Evolutionary conservation across 2,888 invertebrate species (phyloP), one percentile per base, ranked within the genome.

Genomic region (Chalcosyrphus nemorum): DNA sequence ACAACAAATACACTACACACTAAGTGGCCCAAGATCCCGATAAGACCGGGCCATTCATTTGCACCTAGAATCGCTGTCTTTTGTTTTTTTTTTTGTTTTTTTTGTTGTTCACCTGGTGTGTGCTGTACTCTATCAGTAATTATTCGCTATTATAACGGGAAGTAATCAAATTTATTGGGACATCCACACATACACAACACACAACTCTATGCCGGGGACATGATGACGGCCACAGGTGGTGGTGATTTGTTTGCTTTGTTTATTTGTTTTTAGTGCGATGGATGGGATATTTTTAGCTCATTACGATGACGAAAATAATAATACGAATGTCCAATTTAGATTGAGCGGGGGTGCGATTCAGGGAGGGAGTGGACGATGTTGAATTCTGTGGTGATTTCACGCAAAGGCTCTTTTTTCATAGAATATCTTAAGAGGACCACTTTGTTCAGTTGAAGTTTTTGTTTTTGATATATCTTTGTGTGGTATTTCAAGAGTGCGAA

Each of bases 91-190:
- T n/a, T n/a, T n/a, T n/a, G n/a, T n/a, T n/a, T n/a, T n/a, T n/a
- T 68, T 50, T 54, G 52, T 77, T 65, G 52, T 77, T 72, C 52
- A 82, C 54, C 77, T 63, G 56, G 65, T 15, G 78, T 59, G 50
- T 65, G 45, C 54, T 59, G 50, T 65, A 52, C 54, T 72, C 72
- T 78, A 82, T 82, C 81, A 82, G 61, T 61, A 52, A 77, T 78
- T 72, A 59, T 66, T 82, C 61, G 52, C 41, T 52, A 61, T 57
- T 66, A 71, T 65, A 54, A 63, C 59, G 57, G 77, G 77, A 82
- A 72, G 52, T 78, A 66, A 78, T 82, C 71, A 82, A 82, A 77
- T 77, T 78, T 72, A 77, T 82, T 78, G 54, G 54, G 45, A 77
- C 70, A 54, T 71, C 17, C 24, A 24, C 19, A 54, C 21, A 21